phyloP scores from a whole-genome alignment of 2,888 invertebrate genomes.

The Sussaba pulchella region DNA sequence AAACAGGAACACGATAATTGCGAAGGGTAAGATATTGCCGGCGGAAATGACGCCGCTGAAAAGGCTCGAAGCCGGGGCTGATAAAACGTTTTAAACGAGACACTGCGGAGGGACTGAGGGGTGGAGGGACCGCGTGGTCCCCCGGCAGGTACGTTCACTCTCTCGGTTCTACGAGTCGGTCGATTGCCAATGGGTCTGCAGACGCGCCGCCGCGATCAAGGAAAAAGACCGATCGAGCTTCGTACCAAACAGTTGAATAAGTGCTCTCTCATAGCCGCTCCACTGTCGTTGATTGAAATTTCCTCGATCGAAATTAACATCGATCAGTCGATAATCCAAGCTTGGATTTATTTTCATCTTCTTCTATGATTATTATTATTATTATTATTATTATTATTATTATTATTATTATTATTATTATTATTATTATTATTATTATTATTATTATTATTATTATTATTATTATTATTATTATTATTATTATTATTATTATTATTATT shows the following conservation, averaged over 20 bases:
- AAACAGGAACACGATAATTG: constrained; percentile 74
- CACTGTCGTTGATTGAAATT: constrained; percentile 17
- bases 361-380: neutral
- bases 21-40: constrained; percentile 72
- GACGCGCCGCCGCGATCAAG: neutral
- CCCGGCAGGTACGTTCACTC: constrained; percentile 27
- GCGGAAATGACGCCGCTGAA: constrained; percentile 74
- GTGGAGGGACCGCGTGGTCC: too few species aligned
- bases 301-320: constrained; percentile 15
- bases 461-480: too few species aligned
- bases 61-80: constrained; percentile 57
- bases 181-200: neutral
- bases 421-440: too few species aligned
- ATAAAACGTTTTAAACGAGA: constrained; percentile 46
- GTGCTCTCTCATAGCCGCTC: constrained; percentile 11
- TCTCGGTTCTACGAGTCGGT: neutral
- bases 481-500: too few species aligned
- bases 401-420: too few species aligned
- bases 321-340: constrained; percentile 11
- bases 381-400: neutral
- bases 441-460: too few species aligned
- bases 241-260: constrained; percentile 23
- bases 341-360: neutral
- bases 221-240: neutral
- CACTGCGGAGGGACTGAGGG: constrained; percentile 10